Conservation (phyloP, 2,888 invertebrate species). For the Piscicola geometra region DNA sequence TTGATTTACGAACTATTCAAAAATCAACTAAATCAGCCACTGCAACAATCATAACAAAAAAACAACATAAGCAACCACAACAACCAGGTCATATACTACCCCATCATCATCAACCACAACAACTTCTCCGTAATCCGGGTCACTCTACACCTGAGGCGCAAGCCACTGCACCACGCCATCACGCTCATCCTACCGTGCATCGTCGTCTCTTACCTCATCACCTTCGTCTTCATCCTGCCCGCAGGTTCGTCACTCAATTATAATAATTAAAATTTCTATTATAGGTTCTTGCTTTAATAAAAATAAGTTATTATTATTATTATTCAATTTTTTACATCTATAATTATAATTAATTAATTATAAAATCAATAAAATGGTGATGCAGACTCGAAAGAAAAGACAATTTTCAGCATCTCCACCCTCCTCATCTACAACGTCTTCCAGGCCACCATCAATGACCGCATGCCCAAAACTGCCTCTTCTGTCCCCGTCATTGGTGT, state of each 20-base stretch:
- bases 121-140: neutral
- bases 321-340: neutral
- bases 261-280: neutral
- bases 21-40: too few relatives aligned
- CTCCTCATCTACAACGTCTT: slow-evolving; percentile 10
- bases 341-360: too few relatives aligned
- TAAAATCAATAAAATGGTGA: too few relatives aligned
- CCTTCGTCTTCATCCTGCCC: neutral
- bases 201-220: slow-evolving; percentile 10
- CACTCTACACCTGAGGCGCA: neutral
- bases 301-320: neutral
- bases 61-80: neutral
- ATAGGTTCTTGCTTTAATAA: neutral
- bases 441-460: neutral
- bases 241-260: neutral
- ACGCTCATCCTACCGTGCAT: slow-evolving; percentile 8
- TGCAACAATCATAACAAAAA: too few relatives aligned
- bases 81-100: neutral
- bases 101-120: neutral
- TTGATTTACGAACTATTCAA: too few relatives aligned
- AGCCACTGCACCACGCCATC: slow-evolving; percentile 9
- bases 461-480: neutral
- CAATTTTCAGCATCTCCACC: slow-evolving; percentile 3
- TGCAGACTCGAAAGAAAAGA: slow-evolving; percentile 1
- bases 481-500: neutral